phyloP scores from a whole-genome alignment of 2,797 vertebrate species.

The Leptodactylus fallax region DNA sequence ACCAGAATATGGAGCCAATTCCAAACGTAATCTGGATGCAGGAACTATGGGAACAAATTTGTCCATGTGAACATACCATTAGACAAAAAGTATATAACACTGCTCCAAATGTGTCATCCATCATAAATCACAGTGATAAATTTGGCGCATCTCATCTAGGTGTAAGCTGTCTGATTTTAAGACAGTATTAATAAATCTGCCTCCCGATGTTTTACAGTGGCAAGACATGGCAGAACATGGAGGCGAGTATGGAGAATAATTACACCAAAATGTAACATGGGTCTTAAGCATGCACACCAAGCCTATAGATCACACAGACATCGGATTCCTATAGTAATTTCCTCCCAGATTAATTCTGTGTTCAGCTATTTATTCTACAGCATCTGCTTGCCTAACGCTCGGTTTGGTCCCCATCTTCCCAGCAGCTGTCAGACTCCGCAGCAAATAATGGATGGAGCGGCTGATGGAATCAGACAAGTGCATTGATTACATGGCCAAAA shows the following conservation, averaged over 20 bases:
- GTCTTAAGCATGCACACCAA: background rate
- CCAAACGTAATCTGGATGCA: too few species aligned
- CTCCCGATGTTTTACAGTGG: too few species aligned
- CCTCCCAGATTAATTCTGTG: conserved; percentile 18
- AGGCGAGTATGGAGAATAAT: background rate
- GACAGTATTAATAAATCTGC: too few species aligned
- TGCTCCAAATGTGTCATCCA: too few species aligned
- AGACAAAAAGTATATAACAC: too few species aligned
- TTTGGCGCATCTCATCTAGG: too few species aligned
- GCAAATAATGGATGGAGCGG: conserved; percentile 27
- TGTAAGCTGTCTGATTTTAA: too few species aligned
- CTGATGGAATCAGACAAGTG: conserved; percentile 41
- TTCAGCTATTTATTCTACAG: conserved; percentile 1
- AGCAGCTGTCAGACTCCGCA: conserved; percentile 11
- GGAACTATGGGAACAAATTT: too few species aligned
- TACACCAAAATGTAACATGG: background rate
- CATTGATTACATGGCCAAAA: conserved; percentile 30
- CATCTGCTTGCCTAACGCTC: conserved; percentile 30
- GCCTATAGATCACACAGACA: background rate
- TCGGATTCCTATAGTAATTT: background rate
- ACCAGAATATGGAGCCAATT: too few species aligned
- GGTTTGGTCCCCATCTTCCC: conserved; percentile 21
- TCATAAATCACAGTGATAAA: too few species aligned
- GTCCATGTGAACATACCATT: too few species aligned
- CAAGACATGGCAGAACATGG: background rate